These are phyloP conservation scores for Atta texana DNA, from an alignment of 1,140 invertebrate species.

Conservation along the genomic window DNA sequence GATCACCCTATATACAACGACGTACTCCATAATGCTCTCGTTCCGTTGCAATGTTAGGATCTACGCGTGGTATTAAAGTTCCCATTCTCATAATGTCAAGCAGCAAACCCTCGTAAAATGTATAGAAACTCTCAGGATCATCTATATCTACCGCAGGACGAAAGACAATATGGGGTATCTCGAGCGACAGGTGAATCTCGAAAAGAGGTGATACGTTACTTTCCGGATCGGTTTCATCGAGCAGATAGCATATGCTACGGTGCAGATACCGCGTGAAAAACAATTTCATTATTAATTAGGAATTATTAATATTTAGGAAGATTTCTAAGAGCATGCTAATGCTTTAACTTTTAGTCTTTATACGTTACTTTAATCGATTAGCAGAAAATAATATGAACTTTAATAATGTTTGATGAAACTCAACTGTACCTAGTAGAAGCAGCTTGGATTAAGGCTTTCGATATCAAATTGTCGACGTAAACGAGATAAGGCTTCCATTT, in stretches of 20 bases:
- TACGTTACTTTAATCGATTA: not conserved
- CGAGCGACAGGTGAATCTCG: conserved; percentile 89
- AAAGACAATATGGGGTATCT: conserved; percentile 88
- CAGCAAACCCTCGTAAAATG: conserved; percentile 87
- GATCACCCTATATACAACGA: conserved; percentile 27
- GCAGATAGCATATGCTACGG: conserved; percentile 84
- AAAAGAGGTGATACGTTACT: conserved; percentile 85
- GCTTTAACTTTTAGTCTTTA: conserved; percentile 3
- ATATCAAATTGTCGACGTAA: conserved; percentile 89
- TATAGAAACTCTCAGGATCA: conserved; percentile 88
- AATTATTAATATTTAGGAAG: not conserved
- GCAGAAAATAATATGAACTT: not conserved
- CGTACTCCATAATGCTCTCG: conserved; percentile 78
- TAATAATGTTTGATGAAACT: not conserved
- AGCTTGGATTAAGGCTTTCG: conserved; percentile 88
- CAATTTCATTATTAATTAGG: conserved; percentile 11
- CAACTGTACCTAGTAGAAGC: conserved; percentile 82
- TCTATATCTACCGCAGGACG: conserved; percentile 88
- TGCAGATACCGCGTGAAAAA: conserved; percentile 23
- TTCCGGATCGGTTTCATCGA: conserved; percentile 84
- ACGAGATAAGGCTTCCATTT: conserved; percentile 89
- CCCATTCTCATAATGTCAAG: conserved; percentile 90
- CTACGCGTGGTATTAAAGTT: conserved; percentile 89
- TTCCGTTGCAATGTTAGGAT: conserved; percentile 80
- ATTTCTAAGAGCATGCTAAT: not conserved